Conservation (phyloP, 2,888 invertebrate species). For the Cylloceria caligata region DNA sequence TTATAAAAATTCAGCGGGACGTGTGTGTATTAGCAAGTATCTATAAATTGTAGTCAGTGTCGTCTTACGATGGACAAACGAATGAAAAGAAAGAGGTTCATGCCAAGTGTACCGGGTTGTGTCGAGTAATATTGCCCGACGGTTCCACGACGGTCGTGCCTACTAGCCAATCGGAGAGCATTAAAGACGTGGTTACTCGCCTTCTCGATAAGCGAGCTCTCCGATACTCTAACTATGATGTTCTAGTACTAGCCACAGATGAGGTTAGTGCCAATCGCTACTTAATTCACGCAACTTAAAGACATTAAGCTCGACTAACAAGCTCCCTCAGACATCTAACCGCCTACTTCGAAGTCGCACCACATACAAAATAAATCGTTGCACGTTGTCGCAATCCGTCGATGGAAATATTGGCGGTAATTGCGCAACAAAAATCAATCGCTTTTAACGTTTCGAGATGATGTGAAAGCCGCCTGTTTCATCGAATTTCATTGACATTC, state of each 20-base stretch:
- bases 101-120: conserved; percentile 86
- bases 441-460: conserved; percentile 20
- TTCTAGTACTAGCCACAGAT: conserved; percentile 87
- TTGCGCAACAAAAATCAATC: conserved; percentile 13
- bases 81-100: conserved; percentile 83
- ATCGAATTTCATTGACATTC: background rate
- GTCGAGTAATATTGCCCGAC: conserved; percentile 95
- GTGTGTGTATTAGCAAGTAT: conserved; percentile 63
- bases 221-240: conserved; percentile 92
- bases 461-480: background rate
- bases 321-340: conserved; percentile 38
- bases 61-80: conserved; percentile 83
- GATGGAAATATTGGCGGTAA: background rate
- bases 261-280: conserved; percentile 81
- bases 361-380: conserved; percentile 15
- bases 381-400: conserved; percentile 30
- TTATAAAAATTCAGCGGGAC: conserved; percentile 55
- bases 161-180: conserved; percentile 90
- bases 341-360: conserved; percentile 31
- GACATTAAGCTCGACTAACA: conserved; percentile 66
- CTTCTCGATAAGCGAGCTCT: conserved; percentile 94
- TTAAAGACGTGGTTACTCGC: conserved; percentile 91
- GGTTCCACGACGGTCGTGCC: conserved; percentile 97
- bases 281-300: conserved; percentile 46
- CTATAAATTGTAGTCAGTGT: conserved; percentile 82